A percentile compares a stretch with the other conserved stretches of the same genome.
Conservation (phyloP, 2,113 vertebrate genomes). For the Rhynchomys soricoides region DNA sequence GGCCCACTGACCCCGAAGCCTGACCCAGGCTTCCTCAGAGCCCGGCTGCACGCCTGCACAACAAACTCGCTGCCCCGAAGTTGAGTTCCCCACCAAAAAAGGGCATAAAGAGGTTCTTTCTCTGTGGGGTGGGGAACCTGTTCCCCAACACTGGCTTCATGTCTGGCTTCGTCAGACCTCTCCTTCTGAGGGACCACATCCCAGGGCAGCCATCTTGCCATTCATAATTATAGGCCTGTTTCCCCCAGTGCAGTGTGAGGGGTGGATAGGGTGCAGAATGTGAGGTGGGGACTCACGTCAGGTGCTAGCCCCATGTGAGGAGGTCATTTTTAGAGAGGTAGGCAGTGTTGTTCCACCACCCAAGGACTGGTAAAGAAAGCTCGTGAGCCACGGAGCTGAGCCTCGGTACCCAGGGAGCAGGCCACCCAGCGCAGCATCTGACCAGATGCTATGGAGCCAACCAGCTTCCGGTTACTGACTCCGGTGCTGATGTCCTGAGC, state of each 20-base stretch:
- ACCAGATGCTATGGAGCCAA: neutral
- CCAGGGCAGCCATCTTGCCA: neutral
- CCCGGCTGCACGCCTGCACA: neutral
- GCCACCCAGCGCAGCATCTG: neutral
- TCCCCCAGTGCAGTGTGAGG: too few relatives aligned
- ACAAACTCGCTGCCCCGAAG: rapidly evolving
- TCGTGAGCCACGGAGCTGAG: neutral
- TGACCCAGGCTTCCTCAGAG: neutral
- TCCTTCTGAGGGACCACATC: neutral
- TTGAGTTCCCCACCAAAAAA: neutral
- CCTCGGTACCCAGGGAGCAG: too few relatives aligned
- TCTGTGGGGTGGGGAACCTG: too few relatives aligned
- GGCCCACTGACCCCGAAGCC: neutral
- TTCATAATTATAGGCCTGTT: neutral
- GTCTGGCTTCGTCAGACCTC: neutral
- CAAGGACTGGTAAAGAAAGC: neutral
- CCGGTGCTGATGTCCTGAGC: neutral
- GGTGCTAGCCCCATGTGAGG: neutral
- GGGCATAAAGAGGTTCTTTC: neutral
- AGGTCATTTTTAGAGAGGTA: too few relatives aligned
- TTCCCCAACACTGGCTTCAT: neutral
- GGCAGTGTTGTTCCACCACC: rapidly evolving
- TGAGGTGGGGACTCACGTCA: neutral
- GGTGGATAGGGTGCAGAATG: neutral
- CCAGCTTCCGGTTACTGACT: neutral